These are phyloP conservation scores for Pinctada fucata DNA, from an alignment of 2,888 invertebrate species.

Conservation along the genomic window DNA sequence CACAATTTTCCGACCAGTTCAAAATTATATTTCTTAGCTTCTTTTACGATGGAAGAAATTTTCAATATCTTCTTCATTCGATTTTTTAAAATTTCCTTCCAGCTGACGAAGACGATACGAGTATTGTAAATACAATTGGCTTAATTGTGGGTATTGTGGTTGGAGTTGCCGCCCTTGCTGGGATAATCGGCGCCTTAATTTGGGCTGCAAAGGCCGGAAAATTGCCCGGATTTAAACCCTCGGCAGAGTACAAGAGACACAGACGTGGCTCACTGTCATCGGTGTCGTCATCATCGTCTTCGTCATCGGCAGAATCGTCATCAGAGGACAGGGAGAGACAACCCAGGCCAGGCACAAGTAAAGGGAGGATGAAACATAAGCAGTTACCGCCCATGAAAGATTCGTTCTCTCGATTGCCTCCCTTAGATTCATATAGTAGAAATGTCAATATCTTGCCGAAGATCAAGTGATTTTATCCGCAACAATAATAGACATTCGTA, in stretches of 20 bases:
- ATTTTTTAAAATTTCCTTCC: too few relatives aligned
- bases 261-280: neutral
- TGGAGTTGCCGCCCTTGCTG: conserved; percentile 19
- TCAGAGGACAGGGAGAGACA: neutral
- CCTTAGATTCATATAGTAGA: neutral
- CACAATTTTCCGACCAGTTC: too few relatives aligned
- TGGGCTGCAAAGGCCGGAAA: conserved; percentile 15
- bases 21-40: too few relatives aligned
- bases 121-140: neutral
- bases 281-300: conserved; percentile 2
- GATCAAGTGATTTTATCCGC: neutral
- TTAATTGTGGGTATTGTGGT: conserved; percentile 25
- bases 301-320: neutral
- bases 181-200: conserved; percentile 1
- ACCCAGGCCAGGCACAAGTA: neutral
- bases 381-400: neutral
- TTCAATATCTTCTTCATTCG: too few relatives aligned
- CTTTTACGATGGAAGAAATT: too few relatives aligned
- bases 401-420: neutral
- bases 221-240: neutral
- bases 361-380: neutral
- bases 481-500: neutral
- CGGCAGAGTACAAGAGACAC: conserved; percentile 15
- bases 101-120: too few relatives aligned
- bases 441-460: neutral